A percentile compares a stretch with the other conserved stretches of the same genome.
phyloP scores from a whole-genome alignment of 2,888 invertebrate species.

The Troglohyphantes excavatus region DNA sequence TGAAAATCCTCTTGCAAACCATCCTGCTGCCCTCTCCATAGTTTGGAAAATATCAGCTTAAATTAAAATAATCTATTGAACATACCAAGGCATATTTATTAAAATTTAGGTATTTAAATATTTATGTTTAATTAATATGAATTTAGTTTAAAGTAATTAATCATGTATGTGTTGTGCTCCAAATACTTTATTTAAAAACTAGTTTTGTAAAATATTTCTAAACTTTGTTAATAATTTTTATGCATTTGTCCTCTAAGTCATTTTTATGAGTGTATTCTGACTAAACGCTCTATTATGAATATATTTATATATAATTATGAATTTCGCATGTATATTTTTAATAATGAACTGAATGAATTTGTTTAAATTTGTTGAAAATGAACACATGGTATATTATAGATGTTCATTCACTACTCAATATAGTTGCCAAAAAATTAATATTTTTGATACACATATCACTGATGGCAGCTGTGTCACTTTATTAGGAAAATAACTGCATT shows the following conservation, averaged over 20 bases:
- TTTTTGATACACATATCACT: conserved; percentile 75
- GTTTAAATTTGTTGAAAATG: background rate
- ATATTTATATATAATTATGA: background rate
- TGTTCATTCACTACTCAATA: background rate
- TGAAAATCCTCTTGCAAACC: no score
- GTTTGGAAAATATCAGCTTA: no score
- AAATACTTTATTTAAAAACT: no score
- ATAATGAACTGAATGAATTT: background rate
- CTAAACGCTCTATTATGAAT: background rate
- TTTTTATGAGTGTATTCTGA: background rate
- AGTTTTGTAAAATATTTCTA: no score
- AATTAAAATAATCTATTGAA: no score
- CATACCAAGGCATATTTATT: no score
- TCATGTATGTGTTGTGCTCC: no score
- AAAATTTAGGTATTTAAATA: no score
- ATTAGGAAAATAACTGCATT: conserved; percentile 35
- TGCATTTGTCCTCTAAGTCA: background rate
- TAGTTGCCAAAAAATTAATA: conserved; percentile 72
- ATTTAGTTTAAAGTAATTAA: no score
- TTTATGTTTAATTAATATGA: no score
- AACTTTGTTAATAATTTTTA: no score
- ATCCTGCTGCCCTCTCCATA: no score
- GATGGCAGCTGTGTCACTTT: conserved; percentile 71
- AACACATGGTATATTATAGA: background rate
- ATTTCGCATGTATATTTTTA: background rate